Evolutionary conservation across 2,797 vertebrate genomes (phyloP).

Genomic region (Crax fasciolata): DNA sequence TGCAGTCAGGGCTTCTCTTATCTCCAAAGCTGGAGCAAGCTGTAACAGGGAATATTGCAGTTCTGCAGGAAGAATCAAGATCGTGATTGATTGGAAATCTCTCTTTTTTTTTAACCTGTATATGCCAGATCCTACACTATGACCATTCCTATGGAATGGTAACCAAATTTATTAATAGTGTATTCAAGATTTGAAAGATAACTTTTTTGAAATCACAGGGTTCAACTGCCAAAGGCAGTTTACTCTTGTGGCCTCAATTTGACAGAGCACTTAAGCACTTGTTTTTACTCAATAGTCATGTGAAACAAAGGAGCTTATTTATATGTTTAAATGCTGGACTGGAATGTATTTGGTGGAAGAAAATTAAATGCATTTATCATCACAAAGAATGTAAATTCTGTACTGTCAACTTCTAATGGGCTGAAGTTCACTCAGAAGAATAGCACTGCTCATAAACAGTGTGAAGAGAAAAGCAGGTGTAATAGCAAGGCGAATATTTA

Average conservation of each 20-base stretch:
- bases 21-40: neutral
- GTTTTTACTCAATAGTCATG: neutral
- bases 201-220: neutral
- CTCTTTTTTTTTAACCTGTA: neutral
- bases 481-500: slow-evolving; percentile 46
- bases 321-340: neutral
- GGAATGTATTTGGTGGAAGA: slow-evolving; percentile 22
- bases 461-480: neutral
- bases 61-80: neutral
- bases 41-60: neutral
- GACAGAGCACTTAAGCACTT: neutral
- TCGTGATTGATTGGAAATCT: neutral
- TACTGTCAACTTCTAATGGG: slow-evolving; percentile 23
- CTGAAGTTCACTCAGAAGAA: slow-evolving; percentile 55
- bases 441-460: neutral
- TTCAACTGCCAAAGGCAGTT: neutral
- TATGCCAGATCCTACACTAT: neutral
- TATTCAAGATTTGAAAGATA: neutral
- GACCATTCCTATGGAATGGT: neutral
- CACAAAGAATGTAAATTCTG: slow-evolving; percentile 36
- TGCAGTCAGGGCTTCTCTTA: neutral
- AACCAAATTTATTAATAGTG: neutral
- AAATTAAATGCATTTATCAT: slow-evolving; percentile 55
- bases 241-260: neutral
- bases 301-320: slow-evolving; percentile 45